Base-by-base conservation (phyloP, 2,113 vertebrate species). In the Pseudonaja textilis region DNA sequence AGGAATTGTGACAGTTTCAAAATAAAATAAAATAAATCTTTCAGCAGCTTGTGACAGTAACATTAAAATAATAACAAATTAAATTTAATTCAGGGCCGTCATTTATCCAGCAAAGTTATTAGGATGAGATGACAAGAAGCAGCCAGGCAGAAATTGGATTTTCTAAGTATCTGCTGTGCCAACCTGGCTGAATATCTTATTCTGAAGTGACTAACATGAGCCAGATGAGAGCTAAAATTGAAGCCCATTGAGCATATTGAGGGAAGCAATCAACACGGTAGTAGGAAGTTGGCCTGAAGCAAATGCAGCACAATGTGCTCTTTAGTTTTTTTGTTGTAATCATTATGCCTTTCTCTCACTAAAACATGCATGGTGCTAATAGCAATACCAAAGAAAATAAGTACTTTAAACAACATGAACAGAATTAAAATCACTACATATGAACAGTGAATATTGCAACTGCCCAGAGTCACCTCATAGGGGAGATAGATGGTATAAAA, bases 1-100 rank as follows among this genome's bases (percentile, higher is more conserved):
- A 4, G 94, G 93, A 94, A 90, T 92, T 95, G 93, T 96, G 94
- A 95, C 95, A 94, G 95, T 95, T 95, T 95, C 87, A 69, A 93
- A 89, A 85, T 69, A 94, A 92, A 88, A 96, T 96, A 95, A 47
- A 59, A 94, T 57, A 50, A 86, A 94, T 57, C 95, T 96, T 96
- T 95, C 93, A 89, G 26, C 81, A 93, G 90, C 94, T 89, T 69
- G 0, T 90, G 92, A 89, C 91, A 89, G 92, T 96, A 93, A 93
- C 95, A 85, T 93, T 89, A 85, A 89, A 93, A 93, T 89, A 89
- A 89, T 39, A 93, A 59, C 56, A 89, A 87, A 52, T 47, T 94
- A 61, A 85, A 64, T 85, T 81, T 89, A 1, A 5, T 94, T 45
- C 54, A 85, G 39, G 20, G 90, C 87, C 92, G 85, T 95, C 93